Base-by-base conservation (phyloP, 2,113 vertebrate genomes). In the Etia nguti region DNA sequence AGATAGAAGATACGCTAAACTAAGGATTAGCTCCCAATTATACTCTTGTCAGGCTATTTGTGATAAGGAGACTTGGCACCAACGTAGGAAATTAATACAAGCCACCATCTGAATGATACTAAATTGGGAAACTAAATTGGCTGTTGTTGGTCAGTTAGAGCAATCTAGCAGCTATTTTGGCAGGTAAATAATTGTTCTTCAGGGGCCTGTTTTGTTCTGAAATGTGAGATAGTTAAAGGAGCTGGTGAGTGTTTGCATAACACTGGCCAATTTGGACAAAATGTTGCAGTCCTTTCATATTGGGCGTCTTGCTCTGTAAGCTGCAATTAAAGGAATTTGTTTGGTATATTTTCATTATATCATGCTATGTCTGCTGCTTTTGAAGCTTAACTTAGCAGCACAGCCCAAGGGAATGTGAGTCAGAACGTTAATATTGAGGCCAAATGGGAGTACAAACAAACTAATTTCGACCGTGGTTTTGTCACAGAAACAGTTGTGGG, bases 11-110 rank as follows among this genome's bases (percentile, higher is more conserved):
- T 87, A 79, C 6, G 13, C 70, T 79, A 91, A 92, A 85, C 80
- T 68, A 65, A 79, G 84, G 89, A 93, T 91, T 88, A 89, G 81
- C 83, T 88, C 86, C 85, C 75, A 90, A 91, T 95, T 92, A 92
- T 81, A 22, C 82, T 68, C 88, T 79, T 91, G 94, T 94, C 82
- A 43, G 55, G 55, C 81, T 22, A 48, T 90, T 83, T 86, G 88
- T 79, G 90, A 94, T 88, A 87, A 88, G 87, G 20, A 81, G 68
- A 34, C 29, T 65, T 90, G 90, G 84, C 88, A 85, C 57, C 34
- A 8, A 80, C 68, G 52, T 62, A 11, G 87, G 46, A 81, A 90
- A 89, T 88, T 50, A 86, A 89, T 68, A 92, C 83, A 41, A 13
- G 89, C 77, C 79, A 10, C 90, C 91, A 43, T 86, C 90, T 88